Evolutionary conservation across 1,140 invertebrate species (phyloP).

Genomic region (Pseudachorutes palmiensis): DNA sequence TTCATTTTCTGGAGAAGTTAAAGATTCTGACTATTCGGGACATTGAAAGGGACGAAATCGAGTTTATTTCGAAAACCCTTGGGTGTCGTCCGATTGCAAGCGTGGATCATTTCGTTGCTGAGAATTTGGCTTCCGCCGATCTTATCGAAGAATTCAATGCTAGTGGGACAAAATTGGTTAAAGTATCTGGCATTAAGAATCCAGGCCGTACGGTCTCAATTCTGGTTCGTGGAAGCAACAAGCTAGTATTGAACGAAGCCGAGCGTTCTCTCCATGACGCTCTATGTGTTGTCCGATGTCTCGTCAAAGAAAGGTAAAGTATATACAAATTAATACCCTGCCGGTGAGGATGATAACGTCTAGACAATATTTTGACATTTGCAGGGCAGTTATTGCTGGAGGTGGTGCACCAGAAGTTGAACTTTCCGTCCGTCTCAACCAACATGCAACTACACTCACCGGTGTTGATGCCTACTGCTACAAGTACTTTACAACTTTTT

Average conservation of each 20-base stretch:
- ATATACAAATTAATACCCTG: conserved; percentile 3
- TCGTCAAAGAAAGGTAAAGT: conserved; percentile 74
- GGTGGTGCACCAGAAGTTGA: conserved; percentile 97
- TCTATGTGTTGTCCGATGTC: conserved; percentile 91
- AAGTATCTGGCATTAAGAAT: conserved; percentile 83
- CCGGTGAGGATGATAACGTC: conserved; percentile 9
- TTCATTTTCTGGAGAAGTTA: conserved; percentile 98
- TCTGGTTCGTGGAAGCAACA: conserved; percentile 92
- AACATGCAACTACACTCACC: conserved; percentile 69
- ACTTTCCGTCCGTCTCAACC: conserved; percentile 72
- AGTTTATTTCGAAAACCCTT: conserved; percentile 92
- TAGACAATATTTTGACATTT: too few species aligned
- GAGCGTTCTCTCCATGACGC: conserved; percentile 95
- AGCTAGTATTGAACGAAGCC: conserved; percentile 90
- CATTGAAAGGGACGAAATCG: conserved; percentile 94
- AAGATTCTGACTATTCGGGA: conserved; percentile 99
- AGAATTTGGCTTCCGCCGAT: conserved; percentile 84
- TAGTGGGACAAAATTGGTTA: conserved; percentile 85
- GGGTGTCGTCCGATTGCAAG: conserved; percentile 95
- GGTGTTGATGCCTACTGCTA: conserved; percentile 93
- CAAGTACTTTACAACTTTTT: conserved; percentile 40
- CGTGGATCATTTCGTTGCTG: conserved; percentile 90
- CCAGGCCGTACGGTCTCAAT: conserved; percentile 86
- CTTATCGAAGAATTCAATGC: conserved; percentile 88
- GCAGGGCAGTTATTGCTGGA: conserved; percentile 74